A percentile compares a stretch with the other conserved stretches of the same genome.
phyloP scores from a whole-genome alignment of 2,888 invertebrate genomes.

The Idaea dimidiata region DNA sequence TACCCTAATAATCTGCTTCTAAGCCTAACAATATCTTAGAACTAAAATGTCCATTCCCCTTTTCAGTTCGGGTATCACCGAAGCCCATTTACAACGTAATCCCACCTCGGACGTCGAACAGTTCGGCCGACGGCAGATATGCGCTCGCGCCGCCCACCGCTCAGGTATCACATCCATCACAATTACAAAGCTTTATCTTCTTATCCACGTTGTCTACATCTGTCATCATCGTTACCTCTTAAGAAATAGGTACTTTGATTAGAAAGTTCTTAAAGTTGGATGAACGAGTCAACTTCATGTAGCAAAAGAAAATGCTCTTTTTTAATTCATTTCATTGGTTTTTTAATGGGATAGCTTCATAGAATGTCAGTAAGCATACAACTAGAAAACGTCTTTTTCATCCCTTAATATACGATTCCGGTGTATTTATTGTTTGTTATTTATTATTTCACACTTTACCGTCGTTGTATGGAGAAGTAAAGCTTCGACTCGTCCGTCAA shows the following conservation, averaged over 20 bases:
- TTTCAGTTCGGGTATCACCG: slow-evolving; percentile 79
- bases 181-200: slow-evolving; percentile 47
- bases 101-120: slow-evolving; percentile 63
- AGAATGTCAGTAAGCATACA: no score
- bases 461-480: no score
- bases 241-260: slow-evolving; percentile 16
- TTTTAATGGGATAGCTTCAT: no score
- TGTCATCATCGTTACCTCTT: slow-evolving; percentile 22
- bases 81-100: slow-evolving; percentile 83
- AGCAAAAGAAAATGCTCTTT: no score
- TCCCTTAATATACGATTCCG: no score
- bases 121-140: slow-evolving; percentile 54
- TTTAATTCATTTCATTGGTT: no score
- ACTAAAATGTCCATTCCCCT: slow-evolving; percentile 6
- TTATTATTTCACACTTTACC: no score
- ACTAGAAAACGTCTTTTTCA: no score
- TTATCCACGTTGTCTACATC: slow-evolving; percentile 35
- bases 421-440: no score
- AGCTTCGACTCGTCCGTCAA: no score
- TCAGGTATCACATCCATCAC: slow-evolving; percentile 58
- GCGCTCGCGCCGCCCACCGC: slow-evolving; percentile 55
- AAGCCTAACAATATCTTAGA: not conserved
- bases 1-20: not conserved
- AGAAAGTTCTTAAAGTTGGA: not conserved
- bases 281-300: not conserved